Percentiles rank a stretch among this genome's conserved stretches.
Conservation (phyloP, 2,888 invertebrate species). For the Polyploca ridens region DNA sequence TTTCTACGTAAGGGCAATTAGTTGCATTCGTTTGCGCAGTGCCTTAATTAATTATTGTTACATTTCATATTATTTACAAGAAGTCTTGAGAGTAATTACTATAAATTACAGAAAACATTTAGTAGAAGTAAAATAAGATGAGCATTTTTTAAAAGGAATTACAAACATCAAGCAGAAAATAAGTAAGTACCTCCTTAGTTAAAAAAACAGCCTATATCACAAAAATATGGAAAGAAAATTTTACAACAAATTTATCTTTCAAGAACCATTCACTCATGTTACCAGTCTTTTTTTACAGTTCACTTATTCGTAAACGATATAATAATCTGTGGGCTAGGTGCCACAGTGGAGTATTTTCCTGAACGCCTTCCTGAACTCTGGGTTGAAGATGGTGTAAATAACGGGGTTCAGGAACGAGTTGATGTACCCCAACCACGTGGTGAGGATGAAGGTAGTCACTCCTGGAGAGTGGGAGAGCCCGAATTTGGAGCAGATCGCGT, state of each 20-base stretch:
- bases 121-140: too few relatives aligned
- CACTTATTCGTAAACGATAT: slow-evolving; percentile 61
- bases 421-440: slow-evolving; percentile 99
- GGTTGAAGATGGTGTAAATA: slow-evolving; percentile 97
- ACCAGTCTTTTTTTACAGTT: slow-evolving; percentile 13
- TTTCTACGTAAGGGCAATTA: too few relatives aligned
- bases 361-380: slow-evolving; percentile 99
- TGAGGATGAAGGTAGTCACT: slow-evolving; percentile 95
- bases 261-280: not conserved
- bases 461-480: slow-evolving; percentile 92
- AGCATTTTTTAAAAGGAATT: not conserved
- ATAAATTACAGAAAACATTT: too few relatives aligned
- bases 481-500: slow-evolving; percentile 97
- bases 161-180: not conserved
- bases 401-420: slow-evolving; percentile 97
- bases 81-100: too few relatives aligned
- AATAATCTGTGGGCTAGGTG: slow-evolving; percentile 77
- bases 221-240: not conserved
- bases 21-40: too few relatives aligned
- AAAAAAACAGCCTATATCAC: not conserved
- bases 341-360: slow-evolving; percentile 93
- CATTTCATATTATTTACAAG: too few relatives aligned
- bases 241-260: not conserved
- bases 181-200: not conserved
- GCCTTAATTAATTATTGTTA: too few relatives aligned